Evolutionary conservation across 2,113 vertebrate genomes (phyloP).

Genomic region (Tachycineta bicolor): DNA sequence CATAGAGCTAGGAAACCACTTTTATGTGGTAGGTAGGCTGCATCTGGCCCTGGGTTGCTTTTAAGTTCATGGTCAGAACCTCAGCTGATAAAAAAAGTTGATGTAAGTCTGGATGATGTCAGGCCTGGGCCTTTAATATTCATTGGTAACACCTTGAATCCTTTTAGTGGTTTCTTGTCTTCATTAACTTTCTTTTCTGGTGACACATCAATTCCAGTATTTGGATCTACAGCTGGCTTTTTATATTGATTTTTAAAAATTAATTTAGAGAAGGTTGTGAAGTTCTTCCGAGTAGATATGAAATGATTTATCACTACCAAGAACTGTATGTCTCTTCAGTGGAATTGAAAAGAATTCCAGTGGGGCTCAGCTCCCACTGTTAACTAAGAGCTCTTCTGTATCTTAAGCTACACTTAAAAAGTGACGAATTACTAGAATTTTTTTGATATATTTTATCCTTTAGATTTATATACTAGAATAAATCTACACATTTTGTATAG

Average conservation of each 20-base stretch:
- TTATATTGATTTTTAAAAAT: conserved; percentile 9
- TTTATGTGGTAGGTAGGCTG: neutral
- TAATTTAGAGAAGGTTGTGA: conserved; percentile 11
- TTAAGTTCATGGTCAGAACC: neutral
- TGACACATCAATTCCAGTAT: conserved; percentile 18
- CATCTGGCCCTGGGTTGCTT: neutral
- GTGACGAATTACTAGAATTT: neutral
- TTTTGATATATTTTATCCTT: neutral
- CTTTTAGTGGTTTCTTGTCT: conserved; percentile 8
- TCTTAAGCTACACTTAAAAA: neutral
- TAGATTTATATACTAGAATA: neutral
- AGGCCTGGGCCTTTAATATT: neutral
- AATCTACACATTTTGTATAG: neutral
- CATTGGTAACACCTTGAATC: neutral
- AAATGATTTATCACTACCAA: neutral
- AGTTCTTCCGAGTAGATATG: neutral
- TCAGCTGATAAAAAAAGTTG: neutral
- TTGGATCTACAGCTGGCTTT: neutral
- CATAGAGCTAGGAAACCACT: neutral
- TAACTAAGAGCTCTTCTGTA: neutral
- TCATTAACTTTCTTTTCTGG: conserved; percentile 34
- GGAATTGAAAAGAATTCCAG: neutral
- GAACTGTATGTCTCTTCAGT: neutral
- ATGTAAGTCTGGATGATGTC: neutral
- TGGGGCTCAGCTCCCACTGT: neutral